A percentile compares a stretch with the other conserved stretches of the same genome.
Conservation (phyloP, 1,140 invertebrate genomes). For the Scaptomyza montana region DNA sequence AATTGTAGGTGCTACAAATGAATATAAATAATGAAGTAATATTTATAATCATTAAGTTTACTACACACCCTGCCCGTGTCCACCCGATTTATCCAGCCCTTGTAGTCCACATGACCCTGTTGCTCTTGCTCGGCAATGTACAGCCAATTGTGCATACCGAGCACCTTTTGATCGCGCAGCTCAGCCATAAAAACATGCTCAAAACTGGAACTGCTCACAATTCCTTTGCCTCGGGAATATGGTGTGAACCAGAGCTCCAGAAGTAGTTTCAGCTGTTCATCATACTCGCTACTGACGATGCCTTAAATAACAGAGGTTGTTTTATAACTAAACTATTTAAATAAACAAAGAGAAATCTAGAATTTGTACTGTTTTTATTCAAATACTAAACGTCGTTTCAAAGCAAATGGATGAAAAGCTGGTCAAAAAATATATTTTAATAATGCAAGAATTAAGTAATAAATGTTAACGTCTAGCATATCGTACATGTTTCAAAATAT, state of each 20-base stretch:
- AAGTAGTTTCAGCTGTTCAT: conserved; percentile 88
- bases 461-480: no score
- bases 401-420: no score
- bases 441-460: no score
- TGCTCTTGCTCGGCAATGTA: conserved; percentile 91
- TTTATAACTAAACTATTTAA: no score
- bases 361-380: no score
- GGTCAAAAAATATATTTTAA: no score
- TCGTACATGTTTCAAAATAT: no score
- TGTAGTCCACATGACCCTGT: conserved; percentile 88
- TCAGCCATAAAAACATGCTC: conserved; percentile 95
- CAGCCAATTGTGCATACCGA: conserved; percentile 95
- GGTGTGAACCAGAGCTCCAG: conserved; percentile 91
- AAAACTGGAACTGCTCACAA: conserved; percentile 92
- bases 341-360: no score
- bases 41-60: neutral
- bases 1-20: conserved; percentile 61
- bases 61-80: conserved; percentile 87
- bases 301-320: conserved; percentile 13
- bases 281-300: conserved; percentile 84
- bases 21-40: neutral
- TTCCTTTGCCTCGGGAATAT: conserved; percentile 90
- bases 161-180: conserved; percentile 88
- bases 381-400: no score
- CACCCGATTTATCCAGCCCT: conserved; percentile 90